Conservation (phyloP, 2,113 vertebrate genomes). For the Malurus melanocephalus region DNA sequence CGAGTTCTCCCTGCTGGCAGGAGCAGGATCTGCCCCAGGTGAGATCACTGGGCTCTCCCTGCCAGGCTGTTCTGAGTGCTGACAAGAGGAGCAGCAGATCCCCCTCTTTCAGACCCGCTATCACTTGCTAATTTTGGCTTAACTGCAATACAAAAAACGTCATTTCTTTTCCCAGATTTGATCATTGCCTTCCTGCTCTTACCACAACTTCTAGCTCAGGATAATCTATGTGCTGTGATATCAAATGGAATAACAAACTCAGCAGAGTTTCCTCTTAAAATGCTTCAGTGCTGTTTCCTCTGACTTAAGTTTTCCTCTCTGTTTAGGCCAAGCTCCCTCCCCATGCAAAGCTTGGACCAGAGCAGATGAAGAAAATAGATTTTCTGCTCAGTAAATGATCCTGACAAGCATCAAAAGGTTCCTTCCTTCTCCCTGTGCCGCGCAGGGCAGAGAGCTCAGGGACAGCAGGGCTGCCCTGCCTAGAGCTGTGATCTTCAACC, state of each 20-base stretch:
- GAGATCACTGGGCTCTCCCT: neutral
- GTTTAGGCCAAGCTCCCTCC: neutral
- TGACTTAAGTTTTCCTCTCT: neutral
- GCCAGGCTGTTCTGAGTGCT: neutral
- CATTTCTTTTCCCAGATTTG: neutral
- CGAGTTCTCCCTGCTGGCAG: neutral
- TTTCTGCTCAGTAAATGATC: neutral
- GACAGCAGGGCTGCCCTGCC: neutral
- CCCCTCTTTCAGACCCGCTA: neutral
- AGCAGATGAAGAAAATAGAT: neutral
- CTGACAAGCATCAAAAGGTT: neutral
- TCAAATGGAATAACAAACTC: neutral
- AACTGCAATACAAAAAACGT: neutral
- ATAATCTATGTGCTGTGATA: neutral
- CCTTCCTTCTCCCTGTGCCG: neutral
- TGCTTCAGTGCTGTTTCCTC: neutral
- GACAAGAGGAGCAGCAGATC: neutral
- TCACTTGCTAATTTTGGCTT: neutral
- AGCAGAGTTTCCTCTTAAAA: neutral
- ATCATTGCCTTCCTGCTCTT: neutral
- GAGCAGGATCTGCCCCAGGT: neutral
- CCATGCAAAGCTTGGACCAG: neutral
- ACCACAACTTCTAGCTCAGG: neutral
- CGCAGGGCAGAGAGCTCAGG: neutral
- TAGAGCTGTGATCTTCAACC: neutral